Evolutionary conservation across 2,797 vertebrate species (phyloP).

Genomic region (Alfaro cultratus): DNA sequence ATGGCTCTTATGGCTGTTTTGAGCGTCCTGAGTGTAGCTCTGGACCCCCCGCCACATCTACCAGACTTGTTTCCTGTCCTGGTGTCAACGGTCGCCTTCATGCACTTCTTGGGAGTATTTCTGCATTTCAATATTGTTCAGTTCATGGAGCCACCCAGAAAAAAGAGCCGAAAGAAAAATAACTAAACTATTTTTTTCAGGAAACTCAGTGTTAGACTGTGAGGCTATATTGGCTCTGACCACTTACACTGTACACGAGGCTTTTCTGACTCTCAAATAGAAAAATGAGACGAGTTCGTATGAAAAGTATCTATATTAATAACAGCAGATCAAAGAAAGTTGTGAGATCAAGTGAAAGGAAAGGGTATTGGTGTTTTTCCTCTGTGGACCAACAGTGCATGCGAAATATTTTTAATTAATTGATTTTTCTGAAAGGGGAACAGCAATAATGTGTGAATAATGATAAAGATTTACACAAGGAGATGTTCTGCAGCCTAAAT

Average conservation of each 20-base stretch:
- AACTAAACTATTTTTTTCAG: conserved; percentile 61
- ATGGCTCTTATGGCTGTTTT: conserved; percentile 81
- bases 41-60: conserved; percentile 83
- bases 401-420: not conserved
- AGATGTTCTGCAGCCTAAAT: not conserved
- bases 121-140: conserved; percentile 89
- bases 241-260: not conserved
- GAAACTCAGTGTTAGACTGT: not conserved
- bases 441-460: not conserved
- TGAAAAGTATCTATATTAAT: not conserved
- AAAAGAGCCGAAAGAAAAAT: conserved; percentile 86
- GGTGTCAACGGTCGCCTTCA: conserved; percentile 85
- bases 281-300: not conserved
- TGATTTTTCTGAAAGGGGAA: not conserved
- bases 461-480: not conserved
- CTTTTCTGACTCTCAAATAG: conserved; percentile 8
- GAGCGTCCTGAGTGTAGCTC: conserved; percentile 75
- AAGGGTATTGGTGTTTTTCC: not conserved
- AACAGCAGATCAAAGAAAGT: not conserved
- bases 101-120: conserved; percentile 87
- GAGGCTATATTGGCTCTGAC: not conserved
- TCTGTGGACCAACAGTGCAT: conserved; percentile 27
- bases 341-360: conserved; percentile 14
- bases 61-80: conserved; percentile 92
- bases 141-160: conserved; percentile 79